Evolutionary conservation across 2,797 vertebrate genomes (phyloP), one percentile per base, ranked within the genome.

Genomic region (Tragopan temminckii): DNA sequence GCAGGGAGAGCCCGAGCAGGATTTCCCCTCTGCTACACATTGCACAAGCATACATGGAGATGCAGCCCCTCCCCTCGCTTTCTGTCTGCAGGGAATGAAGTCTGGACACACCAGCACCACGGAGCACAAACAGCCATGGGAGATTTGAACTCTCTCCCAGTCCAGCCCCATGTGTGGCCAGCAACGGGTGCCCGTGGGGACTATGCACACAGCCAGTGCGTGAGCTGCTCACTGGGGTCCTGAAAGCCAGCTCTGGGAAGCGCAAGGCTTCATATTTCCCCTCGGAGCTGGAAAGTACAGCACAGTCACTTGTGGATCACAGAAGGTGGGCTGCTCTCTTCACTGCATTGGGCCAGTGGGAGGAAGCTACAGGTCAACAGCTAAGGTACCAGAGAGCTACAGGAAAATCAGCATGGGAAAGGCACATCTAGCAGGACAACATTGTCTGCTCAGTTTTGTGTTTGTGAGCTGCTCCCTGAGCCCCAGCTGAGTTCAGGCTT

Each of bases 131-230:
- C 52, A 31, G 27, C 52, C 29, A 53, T 31, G 9, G 16, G 29
- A 53, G 16, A 9, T 53, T 31, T 31, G 16, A 29, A 31, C 29
- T 31, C 52, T 53, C 52, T 36, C 24, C 27, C 38, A 42, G 25
- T 42, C 45, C 48, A 64, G 75, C 4, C 3, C 75, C 61, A 64
- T 57, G 7, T 1, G 35, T 13, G 78, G 79, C 66, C 1, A 0
- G 62, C 91, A 83, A 50, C 77, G 48, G 77, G 74, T 59, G 91
- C 92, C 64, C 62, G 80, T 53, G n/a, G 88, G 0, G 5, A 81
- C 62, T 31, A 25, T 66, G 62, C 75, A 53, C 58, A 43, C 75
- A 93, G 80, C 80, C 91, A 87, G 83, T 68, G 88, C 74, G 81
- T 50, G 84, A 69, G 31, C 20, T 90, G 43, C 43, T 78, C 55